Base-by-base conservation (phyloP, 2,113 vertebrate species). In the Stercorarius parasiticus region DNA sequence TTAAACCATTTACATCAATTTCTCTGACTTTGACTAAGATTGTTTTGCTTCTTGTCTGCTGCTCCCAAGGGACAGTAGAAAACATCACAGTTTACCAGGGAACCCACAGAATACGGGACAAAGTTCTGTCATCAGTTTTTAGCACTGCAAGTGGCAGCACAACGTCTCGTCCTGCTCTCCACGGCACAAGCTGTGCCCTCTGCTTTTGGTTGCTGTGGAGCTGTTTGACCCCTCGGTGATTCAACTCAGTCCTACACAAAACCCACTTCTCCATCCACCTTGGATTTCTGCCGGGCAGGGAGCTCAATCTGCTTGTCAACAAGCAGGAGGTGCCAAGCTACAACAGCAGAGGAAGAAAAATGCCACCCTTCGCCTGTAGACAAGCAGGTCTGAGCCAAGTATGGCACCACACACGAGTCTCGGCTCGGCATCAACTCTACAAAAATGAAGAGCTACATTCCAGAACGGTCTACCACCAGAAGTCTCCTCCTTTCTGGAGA, bases 31-130 rank as follows among this genome's bases (percentile, higher is more conserved):
- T 40, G 38, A 49, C 34, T 40, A 42, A 13, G 66, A 55, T 2
- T 72, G 23, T 58, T 89, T 53, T 74, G 50, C 27, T 73, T 49
- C 34, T 58, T 73, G 26, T 26, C 76, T 77, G 49, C 58, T 30
- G 8, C 22, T 86, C n/a, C 43, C 71, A n/a, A 64, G 3, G 29
- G n/a, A 32, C 1, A 2, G 34, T 0, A 42, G 38, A 45, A 74
- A 78, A 38, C 11, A 40, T 4, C 17, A 25, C 5, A n/a, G 34
- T 42, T 40, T 55, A 71, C 65, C 58, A 65, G 32, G 50, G 43
- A 53, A 82, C 23, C 55, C 50, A 38, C 40, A 62, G 52, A 71
- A 53, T 7, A 47, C 0, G 5, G 2, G 5, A 47, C 53, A 15
- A n/a, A 67, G 43, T 47, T 36, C 61, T 91, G 90, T 52, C 34